These are phyloP conservation scores for Mimachlamys varia DNA, from an alignment of 2,888 invertebrate species.

Conservation along the genomic window DNA sequence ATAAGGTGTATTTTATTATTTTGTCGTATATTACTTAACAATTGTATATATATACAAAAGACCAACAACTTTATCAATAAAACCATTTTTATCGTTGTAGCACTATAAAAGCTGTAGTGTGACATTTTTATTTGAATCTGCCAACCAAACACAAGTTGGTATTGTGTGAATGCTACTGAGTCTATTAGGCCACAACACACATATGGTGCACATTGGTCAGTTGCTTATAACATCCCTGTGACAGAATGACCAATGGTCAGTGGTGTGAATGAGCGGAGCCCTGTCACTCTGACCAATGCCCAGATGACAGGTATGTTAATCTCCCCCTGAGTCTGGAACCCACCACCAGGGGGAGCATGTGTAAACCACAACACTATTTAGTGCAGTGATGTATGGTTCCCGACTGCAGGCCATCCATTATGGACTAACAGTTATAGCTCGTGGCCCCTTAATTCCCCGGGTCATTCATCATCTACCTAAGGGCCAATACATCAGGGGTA, in stretches of 20 bases:
- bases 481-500: not conserved
- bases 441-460: not conserved
- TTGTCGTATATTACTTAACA: not conserved
- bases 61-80: conserved; percentile 4
- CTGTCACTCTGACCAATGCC: not conserved
- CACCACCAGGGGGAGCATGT: not conserved
- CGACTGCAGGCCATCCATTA: not conserved
- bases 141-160: not conserved
- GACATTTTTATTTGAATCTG: not conserved
- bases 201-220: not conserved
- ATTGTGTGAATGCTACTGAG: not conserved
- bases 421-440: conserved; percentile 1
- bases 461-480: conserved; percentile 7
- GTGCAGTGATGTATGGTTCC: conserved; percentile 14
- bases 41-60: not conserved
- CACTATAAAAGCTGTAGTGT: not conserved
- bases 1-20: not conserved
- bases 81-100: not conserved
- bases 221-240: conserved; percentile 20
- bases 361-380: not conserved
- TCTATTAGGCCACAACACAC: not conserved
- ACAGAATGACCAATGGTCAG: conserved; percentile 36
- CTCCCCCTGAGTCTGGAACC: not conserved
- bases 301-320: conserved; percentile 16
- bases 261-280: not conserved